Evolutionary conservation across 2,888 invertebrate genomes (phyloP).

Genomic region (Microchrysa polita): DNA sequence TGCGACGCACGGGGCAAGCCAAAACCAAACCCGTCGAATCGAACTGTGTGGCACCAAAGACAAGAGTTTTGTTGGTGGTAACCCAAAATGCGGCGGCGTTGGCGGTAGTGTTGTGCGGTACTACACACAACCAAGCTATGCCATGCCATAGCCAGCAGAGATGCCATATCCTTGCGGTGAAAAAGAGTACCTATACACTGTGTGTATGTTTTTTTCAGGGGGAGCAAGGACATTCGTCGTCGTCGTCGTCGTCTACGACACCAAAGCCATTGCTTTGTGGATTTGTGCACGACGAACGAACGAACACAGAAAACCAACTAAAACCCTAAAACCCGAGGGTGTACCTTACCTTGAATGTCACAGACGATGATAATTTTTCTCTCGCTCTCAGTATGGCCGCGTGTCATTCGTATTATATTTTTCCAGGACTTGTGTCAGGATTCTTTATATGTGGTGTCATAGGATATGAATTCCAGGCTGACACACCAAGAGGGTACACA

Average conservation of each 20-base stretch:
- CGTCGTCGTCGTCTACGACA: neutral
- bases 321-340: conserved; percentile 3
- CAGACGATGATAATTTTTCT: conserved; percentile 26
- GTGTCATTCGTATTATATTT: conserved; percentile 9
- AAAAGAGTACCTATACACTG: too few species aligned
- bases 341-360: conserved; percentile 12
- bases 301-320: conserved; percentile 13
- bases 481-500: too few species aligned
- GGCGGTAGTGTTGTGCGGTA: conserved; percentile 45
- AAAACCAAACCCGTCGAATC: conserved; percentile 8
- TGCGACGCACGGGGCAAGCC: too few species aligned
- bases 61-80: conserved; percentile 44
- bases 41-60: conserved; percentile 31
- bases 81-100: conserved; percentile 49
- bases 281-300: too few species aligned
- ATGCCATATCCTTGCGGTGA: conserved; percentile 27
- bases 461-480: neutral
- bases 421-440: conserved; percentile 32
- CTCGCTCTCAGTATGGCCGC: too few species aligned
- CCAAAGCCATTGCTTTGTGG: conserved; percentile 6
- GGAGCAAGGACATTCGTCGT: conserved; percentile 3
- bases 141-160: too few species aligned
- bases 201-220: too few species aligned
- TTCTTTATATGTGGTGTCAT: conserved; percentile 28
- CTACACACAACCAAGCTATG: too few species aligned